phyloP scores from a whole-genome alignment of 1,140 invertebrate genomes.

The Pissodes strobi region DNA sequence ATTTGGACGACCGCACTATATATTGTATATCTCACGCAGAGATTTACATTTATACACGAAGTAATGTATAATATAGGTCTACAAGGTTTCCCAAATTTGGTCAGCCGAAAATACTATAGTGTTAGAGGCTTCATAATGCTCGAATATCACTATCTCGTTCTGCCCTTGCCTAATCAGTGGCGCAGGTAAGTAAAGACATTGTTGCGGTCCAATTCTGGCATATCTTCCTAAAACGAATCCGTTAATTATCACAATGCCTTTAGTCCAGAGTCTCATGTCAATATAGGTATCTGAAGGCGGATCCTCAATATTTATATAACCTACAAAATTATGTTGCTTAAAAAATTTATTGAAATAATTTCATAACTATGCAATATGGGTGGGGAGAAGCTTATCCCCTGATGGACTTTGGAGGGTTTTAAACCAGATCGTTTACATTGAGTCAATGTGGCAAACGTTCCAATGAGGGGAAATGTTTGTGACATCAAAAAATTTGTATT shows the following conservation, averaged over 20 bases:
- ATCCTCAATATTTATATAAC: slow-evolving; percentile 9
- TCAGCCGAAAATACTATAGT: slow-evolving; percentile 35
- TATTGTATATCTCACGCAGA: no score
- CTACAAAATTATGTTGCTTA: neutral
- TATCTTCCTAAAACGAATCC: slow-evolving; percentile 69
- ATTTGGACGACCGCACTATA: no score
- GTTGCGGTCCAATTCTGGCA: slow-evolving; percentile 61
- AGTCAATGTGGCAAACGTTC: no score
- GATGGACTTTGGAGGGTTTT: no score
- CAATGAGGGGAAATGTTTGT: no score
- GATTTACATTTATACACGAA: no score
- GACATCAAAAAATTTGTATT: no score
- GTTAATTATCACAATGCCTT: slow-evolving; percentile 68
- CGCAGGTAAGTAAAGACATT: slow-evolving; percentile 64
- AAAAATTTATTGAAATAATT: no score
- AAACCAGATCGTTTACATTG: no score
- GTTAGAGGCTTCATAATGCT: slow-evolving; percentile 47
- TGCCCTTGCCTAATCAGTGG: slow-evolving; percentile 59
- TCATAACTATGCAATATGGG: no score
- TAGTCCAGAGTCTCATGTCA: slow-evolving; percentile 58
- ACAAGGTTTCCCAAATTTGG: slow-evolving; percentile 35
- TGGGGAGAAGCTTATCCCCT: no score
- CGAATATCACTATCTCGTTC: slow-evolving; percentile 57
- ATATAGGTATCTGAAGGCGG: slow-evolving; percentile 45
- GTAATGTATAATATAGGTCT: no score